These are phyloP conservation scores for Scaptomyza graminum DNA, from an alignment of 1,140 invertebrate species.

Conservation along the genomic window DNA sequence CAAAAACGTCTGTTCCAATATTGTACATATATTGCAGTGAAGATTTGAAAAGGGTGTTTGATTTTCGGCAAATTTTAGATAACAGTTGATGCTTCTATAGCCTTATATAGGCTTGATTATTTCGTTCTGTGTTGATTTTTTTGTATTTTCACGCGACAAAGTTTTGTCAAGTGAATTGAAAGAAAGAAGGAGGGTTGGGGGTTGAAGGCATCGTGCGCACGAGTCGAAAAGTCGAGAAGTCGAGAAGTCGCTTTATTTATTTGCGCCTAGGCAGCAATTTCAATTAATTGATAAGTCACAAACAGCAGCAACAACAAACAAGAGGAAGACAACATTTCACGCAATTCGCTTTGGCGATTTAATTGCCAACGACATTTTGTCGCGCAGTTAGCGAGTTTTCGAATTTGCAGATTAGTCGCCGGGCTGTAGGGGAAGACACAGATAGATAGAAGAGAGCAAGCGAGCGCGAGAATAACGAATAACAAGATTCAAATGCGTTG, in stretches of 20 bases:
- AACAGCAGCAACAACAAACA: conserved; percentile 8
- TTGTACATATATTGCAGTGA: no score
- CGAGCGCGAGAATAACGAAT: conserved; percentile 26
- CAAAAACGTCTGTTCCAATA: no score
- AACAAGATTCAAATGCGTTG: conserved; percentile 48
- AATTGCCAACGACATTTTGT: conserved; percentile 74
- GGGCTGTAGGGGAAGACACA: background rate
- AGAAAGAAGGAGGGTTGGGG: background rate
- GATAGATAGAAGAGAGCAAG: background rate
- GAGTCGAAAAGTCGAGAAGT: conserved; percentile 32
- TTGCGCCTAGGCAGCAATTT: conserved; percentile 77
- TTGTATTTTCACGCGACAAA: conserved; percentile 49
- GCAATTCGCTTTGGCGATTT: conserved; percentile 66
- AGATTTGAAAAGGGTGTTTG: background rate
- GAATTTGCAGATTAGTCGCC: background rate
- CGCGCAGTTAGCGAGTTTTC: conserved; percentile 21
- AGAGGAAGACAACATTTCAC: conserved; percentile 57
- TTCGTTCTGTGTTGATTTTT: conserved; percentile 2
- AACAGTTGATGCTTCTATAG: no score
- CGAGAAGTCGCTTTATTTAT: conserved; percentile 63
- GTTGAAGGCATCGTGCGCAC: conserved; percentile 12
- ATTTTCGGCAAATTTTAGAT: background rate
- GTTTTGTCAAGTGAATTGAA: conserved; percentile 45
- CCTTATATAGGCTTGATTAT: no score
- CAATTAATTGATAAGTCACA: conserved; percentile 79